Evolutionary conservation across 2,888 invertebrate species (phyloP).

Genomic region (Epirrhoe tristata): DNA sequence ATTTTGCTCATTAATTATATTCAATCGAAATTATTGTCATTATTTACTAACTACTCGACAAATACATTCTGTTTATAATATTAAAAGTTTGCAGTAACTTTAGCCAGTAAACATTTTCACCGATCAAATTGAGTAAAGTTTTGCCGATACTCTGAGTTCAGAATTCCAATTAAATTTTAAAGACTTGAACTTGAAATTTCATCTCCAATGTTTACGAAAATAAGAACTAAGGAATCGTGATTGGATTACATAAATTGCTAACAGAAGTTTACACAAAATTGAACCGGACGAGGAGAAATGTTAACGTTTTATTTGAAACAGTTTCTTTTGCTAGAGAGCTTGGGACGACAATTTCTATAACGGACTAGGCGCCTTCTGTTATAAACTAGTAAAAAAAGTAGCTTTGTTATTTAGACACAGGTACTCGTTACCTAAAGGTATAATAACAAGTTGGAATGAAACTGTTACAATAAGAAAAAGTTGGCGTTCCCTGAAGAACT

Average conservation of each 20-base stretch:
- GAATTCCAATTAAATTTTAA: conserved; percentile 28
- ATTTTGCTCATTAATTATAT: background rate
- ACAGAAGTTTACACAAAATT: conserved; percentile 47
- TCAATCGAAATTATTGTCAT: background rate
- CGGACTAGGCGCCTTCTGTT: conserved; percentile 27
- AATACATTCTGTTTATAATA: background rate
- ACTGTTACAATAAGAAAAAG: conserved; percentile 51
- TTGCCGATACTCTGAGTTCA: background rate
- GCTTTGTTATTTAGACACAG: conserved; percentile 22
- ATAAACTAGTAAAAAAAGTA: conserved; percentile 17
- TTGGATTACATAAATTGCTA: conserved; percentile 49
- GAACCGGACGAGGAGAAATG: conserved; percentile 47
- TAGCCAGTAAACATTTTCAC: background rate
- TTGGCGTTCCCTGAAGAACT: conserved; percentile 53
- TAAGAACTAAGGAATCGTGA: conserved; percentile 44
- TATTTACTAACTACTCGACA: background rate
- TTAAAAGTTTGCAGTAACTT: background rate
- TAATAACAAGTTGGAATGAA: conserved; percentile 44
- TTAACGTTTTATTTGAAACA: conserved; percentile 48
- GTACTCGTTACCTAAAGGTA: conserved; percentile 37
- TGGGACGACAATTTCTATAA: conserved; percentile 35
- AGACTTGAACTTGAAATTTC: conserved; percentile 24
- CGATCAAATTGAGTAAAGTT: conserved; percentile 9
- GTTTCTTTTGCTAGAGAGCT: conserved; percentile 43
- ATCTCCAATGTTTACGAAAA: conserved; percentile 36